These are phyloP conservation scores for Ivindomyrus marchei DNA, from an alignment of 2,113 vertebrate genomes.

Conservation along the genomic window DNA sequence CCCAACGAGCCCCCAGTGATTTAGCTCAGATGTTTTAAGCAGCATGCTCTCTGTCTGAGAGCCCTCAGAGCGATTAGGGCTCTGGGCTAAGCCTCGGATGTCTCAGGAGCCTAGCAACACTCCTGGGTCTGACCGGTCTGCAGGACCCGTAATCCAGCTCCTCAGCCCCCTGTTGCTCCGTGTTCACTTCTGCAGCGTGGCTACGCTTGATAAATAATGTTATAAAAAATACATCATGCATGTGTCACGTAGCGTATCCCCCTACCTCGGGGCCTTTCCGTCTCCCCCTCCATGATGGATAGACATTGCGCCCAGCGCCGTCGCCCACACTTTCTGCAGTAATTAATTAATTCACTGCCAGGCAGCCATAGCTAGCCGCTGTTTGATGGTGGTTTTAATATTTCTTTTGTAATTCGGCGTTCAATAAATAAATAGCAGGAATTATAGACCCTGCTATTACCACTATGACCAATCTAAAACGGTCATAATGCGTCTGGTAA, in stretches of 20 bases:
- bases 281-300: background rate
- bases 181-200: background rate
- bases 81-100: background rate
- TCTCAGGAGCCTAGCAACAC: background rate
- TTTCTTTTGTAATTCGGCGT: background rate
- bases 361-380: background rate
- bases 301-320: background rate
- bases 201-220: background rate
- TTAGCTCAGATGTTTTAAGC: background rate
- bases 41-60: background rate
- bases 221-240: background rate
- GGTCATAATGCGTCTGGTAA: background rate
- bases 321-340: constrained; percentile 13
- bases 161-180: background rate
- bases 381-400: background rate
- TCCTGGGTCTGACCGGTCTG: background rate
- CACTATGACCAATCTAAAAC: background rate
- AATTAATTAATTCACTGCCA: constrained; percentile 7
- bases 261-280: background rate
- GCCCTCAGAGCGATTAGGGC: background rate
- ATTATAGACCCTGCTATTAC: background rate
- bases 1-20: background rate
- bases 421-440: background rate
- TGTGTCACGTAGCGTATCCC: background rate
- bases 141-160: background rate